These are phyloP conservation scores for Bursaphelenchus mucronatus DNA, from an alignment of 1,140 invertebrate genomes.

Conservation along the genomic window DNA sequence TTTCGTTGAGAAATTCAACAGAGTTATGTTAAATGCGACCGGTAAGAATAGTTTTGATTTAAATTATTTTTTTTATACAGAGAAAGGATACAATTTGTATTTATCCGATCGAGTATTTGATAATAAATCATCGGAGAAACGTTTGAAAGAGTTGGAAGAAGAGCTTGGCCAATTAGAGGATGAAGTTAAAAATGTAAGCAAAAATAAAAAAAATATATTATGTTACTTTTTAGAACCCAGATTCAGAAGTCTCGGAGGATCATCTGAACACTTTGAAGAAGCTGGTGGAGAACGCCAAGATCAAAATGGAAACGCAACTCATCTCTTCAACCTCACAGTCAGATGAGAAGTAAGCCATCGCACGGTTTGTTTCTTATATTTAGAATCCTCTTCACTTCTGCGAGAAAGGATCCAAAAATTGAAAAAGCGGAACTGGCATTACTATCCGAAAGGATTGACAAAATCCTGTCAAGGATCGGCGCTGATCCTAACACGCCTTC, in stretches of 20 bases:
- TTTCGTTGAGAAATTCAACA: constrained; percentile 7
- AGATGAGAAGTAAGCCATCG: background rate
- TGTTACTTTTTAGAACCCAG: background rate
- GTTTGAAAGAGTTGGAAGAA: background rate
- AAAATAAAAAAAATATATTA: too few species aligned
- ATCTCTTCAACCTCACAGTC: background rate
- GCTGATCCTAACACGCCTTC: background rate
- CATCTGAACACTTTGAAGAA: background rate
- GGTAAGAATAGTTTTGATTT: too few species aligned
- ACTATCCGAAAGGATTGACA: background rate
- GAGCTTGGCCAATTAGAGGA: constrained; percentile 8
- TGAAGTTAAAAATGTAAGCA: background rate
- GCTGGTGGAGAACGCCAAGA: background rate
- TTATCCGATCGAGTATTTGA: too few species aligned
- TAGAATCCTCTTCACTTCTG: background rate
- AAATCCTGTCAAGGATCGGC: background rate
- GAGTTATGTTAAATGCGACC: background rate
- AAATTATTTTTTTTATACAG: too few species aligned
- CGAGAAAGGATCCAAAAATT: background rate
- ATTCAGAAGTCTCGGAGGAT: background rate
- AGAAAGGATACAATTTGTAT: too few species aligned
- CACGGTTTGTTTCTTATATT: background rate
- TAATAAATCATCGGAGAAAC: background rate
- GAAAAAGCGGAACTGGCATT: background rate
- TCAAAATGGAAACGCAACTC: background rate